Evolutionary conservation across 64 coral and sea anemone genomes (phyloP).

Genomic region (Pachyseris speciosa): DNA sequence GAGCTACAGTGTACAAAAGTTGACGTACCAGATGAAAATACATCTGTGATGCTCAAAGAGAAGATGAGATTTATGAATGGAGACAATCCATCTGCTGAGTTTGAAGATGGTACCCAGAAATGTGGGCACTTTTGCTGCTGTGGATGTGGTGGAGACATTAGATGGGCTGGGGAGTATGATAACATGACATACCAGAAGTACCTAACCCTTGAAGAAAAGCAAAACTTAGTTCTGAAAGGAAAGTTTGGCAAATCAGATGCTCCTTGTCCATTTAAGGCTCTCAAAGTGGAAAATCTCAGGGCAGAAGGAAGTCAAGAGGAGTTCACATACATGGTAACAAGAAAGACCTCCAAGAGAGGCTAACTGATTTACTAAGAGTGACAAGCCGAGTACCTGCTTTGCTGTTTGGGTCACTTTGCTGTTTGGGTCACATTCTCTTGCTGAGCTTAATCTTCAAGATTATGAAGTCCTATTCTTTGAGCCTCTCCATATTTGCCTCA

Average conservation of each 20-base stretch:
- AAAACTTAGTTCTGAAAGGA: neutral
- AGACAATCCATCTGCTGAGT: constrained; percentile 4
- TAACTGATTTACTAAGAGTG: neutral
- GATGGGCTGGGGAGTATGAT: neutral
- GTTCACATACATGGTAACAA: neutral
- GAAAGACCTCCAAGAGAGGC: constrained; percentile 10
- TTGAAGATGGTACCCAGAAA: constrained; percentile 17
- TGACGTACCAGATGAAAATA: neutral
- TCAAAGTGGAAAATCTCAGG: constrained; percentile 2
- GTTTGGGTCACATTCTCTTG: neutral
- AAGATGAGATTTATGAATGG: constrained; percentile 41
- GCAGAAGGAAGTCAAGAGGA: constrained; percentile 2
- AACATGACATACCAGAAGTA: constrained; percentile 4
- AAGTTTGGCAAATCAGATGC: neutral
- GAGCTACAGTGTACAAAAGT: neutral
- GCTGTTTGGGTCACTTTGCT: neutral
- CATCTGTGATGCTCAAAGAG: neutral
- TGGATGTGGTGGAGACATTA: constrained; percentile 18
- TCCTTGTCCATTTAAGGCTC: neutral
- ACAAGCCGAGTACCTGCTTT: constrained; percentile 40
- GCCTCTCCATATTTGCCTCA: neutral
- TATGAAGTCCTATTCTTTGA: constrained; percentile 33
- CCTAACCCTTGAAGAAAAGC: constrained; percentile 12
- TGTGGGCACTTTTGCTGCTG: constrained; percentile 14
- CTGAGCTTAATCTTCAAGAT: neutral